Evolutionary conservation across 2,113 vertebrate species (phyloP).

Genomic region (Phoenicopterus ruber): DNA sequence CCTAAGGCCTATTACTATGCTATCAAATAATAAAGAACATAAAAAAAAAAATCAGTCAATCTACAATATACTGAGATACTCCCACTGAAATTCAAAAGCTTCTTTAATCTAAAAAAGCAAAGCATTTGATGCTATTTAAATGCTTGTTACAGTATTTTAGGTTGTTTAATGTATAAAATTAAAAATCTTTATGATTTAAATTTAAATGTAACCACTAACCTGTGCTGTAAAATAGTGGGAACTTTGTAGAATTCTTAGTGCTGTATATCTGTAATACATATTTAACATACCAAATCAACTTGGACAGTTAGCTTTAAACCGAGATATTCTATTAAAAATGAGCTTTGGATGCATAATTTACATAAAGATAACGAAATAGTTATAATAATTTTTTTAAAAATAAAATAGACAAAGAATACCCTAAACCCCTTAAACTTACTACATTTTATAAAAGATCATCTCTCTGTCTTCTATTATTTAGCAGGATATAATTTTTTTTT

Average conservation of each 20-base stretch:
- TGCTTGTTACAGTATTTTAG: neutral
- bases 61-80: neutral
- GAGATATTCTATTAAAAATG: neutral
- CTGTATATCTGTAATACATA: neutral
- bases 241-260: neutral
- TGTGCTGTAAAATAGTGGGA: neutral
- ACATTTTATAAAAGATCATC: neutral
- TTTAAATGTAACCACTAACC: neutral
- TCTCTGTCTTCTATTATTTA: neutral
- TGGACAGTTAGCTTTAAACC: neutral
- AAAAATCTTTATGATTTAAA: neutral
- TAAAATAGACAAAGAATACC: neutral
- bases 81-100: slow-evolving; percentile 21
- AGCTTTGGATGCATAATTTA: neutral
- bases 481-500: neutral
- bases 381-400: neutral
- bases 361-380: neutral
- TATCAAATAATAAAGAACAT: slow-evolving; percentile 25
- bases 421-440: neutral
- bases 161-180: neutral
- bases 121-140: neutral
- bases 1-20: neutral
- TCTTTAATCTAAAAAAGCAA: neutral
- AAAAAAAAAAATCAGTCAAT: neutral
- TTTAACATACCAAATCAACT: neutral